Evolutionary conservation across 2,113 vertebrate species (phyloP).

Genomic region (Eonycteris spelaea): DNA sequence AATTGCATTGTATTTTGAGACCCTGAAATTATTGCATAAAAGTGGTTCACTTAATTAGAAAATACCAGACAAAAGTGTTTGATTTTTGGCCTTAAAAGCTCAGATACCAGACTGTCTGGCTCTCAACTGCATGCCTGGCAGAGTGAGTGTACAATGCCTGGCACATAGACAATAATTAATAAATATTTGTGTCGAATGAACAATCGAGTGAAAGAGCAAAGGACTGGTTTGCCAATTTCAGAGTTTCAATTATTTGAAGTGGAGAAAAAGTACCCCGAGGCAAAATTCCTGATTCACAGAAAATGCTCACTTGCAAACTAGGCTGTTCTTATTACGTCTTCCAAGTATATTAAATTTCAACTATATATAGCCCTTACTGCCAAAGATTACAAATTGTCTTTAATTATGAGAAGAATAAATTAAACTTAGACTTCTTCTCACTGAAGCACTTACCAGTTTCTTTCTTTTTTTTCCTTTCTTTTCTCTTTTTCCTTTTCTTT

Average conservation of each 20-base stretch:
- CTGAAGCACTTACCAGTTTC: neutral
- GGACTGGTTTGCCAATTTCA: constrained; percentile 38
- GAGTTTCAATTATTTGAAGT: constrained; percentile 25
- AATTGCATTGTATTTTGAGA: neutral
- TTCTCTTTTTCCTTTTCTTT: rapidly evolving
- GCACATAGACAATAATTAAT: neutral
- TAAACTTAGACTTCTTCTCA: neutral
- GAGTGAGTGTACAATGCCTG: neutral
- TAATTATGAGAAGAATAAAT: neutral
- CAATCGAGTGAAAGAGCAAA: constrained; percentile 55
- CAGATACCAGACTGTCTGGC: constrained; percentile 62
- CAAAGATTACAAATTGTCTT: constrained; percentile 5
- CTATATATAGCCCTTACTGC: neutral
- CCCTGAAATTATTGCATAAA: neutral
- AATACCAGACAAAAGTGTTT: constrained; percentile 32
- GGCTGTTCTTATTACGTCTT: constrained; percentile 1
- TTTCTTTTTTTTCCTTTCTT: too few relatives aligned
- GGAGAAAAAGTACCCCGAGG: neutral
- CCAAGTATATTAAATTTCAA: neutral
- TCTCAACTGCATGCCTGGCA: constrained; percentile 6
- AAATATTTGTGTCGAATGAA: constrained; percentile 28
- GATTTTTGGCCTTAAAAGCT: constrained; percentile 62
- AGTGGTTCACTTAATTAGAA: constrained; percentile 55
- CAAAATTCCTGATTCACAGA: constrained; percentile 45
- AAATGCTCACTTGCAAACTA: constrained; percentile 17